Percentiles rank a stretch among this genome's conserved stretches.
phyloP scores from a whole-genome alignment of 2,113 vertebrate species.

The Seriola quinqueradiata region DNA sequence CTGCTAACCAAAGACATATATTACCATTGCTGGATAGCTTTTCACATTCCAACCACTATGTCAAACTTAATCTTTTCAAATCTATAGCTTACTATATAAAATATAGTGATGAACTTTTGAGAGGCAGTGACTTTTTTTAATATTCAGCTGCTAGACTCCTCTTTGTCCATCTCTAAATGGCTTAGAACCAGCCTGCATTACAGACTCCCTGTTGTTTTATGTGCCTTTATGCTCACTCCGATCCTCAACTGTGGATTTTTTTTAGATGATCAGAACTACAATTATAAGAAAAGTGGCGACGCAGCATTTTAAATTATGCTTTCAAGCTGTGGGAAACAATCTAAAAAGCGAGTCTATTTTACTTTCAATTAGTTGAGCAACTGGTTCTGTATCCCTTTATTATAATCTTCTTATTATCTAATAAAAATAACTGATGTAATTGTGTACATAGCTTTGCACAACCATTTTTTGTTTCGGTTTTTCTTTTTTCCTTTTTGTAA shows the following conservation, averaged over 20 bases:
- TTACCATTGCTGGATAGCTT: not conserved
- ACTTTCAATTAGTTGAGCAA: not conserved
- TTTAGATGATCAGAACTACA: not conserved
- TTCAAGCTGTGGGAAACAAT: not conserved
- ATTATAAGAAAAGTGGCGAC: not conserved
- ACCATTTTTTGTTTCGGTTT: not conserved
- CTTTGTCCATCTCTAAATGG: conserved; percentile 3
- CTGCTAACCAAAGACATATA: conserved; percentile 8
- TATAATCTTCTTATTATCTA: not conserved
- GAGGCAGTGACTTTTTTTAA: not conserved
- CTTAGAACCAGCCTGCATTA: conserved; percentile 1
- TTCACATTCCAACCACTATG: conserved; percentile 14
- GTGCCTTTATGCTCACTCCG: conserved; percentile 9
- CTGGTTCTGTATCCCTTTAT: not conserved
- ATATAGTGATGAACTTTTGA: conserved; percentile 1
- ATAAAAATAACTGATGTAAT: not conserved
- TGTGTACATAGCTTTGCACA: not conserved
- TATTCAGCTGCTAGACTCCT: not conserved
- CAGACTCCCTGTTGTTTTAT: conserved; percentile 29
- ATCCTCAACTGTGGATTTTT: not conserved
- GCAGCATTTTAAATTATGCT: conserved; percentile 3
- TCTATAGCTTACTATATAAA: not conserved
- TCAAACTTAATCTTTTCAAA: conserved; percentile 4
- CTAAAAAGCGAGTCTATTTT: not conserved
- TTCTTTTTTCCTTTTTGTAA: not conserved